phyloP scores from a whole-genome alignment of 2,113 vertebrate species.

The Oncorhynchus nerka region DNA sequence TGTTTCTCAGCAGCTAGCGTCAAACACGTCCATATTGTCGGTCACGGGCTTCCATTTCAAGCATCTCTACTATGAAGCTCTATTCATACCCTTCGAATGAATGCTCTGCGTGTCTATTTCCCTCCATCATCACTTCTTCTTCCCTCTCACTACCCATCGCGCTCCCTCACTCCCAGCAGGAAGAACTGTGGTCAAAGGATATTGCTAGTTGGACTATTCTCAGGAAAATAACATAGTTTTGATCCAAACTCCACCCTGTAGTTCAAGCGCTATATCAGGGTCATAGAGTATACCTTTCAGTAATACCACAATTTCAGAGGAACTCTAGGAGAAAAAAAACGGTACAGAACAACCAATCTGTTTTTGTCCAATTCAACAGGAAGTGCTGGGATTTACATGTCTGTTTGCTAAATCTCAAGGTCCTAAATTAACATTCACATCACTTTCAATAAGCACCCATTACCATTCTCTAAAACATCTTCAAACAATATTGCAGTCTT shows the following conservation, averaged over 20 bases:
- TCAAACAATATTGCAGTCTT: neutral
- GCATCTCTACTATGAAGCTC: constrained; percentile 19
- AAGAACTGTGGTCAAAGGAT: constrained; percentile 26
- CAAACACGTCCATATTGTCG: constrained; percentile 21
- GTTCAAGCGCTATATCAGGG: constrained; percentile 32
- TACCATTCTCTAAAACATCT: neutral
- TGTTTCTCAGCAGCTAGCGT: neutral
- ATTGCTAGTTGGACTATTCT: constrained; percentile 22
- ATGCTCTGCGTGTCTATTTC: constrained; percentile 30
- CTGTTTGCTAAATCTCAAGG: neutral
- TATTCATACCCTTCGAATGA: constrained; percentile 32
- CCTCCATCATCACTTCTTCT: constrained; percentile 31
- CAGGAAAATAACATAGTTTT: constrained; percentile 29
- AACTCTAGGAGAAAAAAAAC: neutral
- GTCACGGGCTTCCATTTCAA: constrained; percentile 28
- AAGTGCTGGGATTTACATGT: neutral
- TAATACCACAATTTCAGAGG: constrained; percentile 19
- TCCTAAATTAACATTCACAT: neutral
- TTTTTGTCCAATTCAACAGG: neutral
- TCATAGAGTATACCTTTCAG: constrained; percentile 28
- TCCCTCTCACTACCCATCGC: constrained; percentile 27
- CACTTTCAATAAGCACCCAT: neutral
- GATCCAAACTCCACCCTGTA: constrained; percentile 18
- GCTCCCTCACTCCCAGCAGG: constrained; percentile 9
- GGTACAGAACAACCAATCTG: neutral